A percentile compares a stretch with the other conserved stretches of the same genome.
phyloP scores from a whole-genome alignment of 2,113 vertebrate genomes.

The Seriola dumerili region DNA sequence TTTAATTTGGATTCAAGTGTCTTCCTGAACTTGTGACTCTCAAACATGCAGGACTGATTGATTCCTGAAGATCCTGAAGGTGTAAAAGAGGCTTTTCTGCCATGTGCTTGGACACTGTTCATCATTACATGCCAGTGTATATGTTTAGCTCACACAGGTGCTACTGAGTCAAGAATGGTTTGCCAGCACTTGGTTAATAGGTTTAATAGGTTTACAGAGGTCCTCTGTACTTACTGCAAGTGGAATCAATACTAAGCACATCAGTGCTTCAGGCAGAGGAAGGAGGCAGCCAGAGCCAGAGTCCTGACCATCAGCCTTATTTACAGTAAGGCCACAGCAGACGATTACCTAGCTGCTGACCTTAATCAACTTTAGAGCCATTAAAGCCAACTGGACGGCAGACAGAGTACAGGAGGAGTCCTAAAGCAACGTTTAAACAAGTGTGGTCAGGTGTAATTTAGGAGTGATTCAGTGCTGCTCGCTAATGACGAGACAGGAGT shows the following conservation, averaged over 20 bases:
- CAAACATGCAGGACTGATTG: slow-evolving; percentile 16
- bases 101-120: slow-evolving; percentile 25
- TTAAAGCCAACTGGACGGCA: slow-evolving; percentile 51
- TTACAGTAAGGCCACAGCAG: slow-evolving; percentile 68
- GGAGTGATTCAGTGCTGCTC: slow-evolving; percentile 35
- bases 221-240: slow-evolving; percentile 69
- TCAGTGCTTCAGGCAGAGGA: slow-evolving; percentile 55
- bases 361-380: slow-evolving; percentile 75
- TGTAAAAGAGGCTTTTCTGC: slow-evolving; percentile 3
- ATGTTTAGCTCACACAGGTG: slow-evolving; percentile 25
- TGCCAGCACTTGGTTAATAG: slow-evolving; percentile 51
- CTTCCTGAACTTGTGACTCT: slow-evolving; percentile 9
- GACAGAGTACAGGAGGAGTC: slow-evolving; percentile 56
- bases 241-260: slow-evolving; percentile 74
- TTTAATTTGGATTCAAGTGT: not conserved
- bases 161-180: slow-evolving; percentile 54
- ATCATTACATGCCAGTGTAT: slow-evolving; percentile 26
- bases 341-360: slow-evolving; percentile 59
- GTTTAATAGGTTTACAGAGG: slow-evolving; percentile 59
- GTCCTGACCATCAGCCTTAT: slow-evolving; percentile 49
- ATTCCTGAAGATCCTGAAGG: not conserved
- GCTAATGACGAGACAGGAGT: slow-evolving; percentile 32
- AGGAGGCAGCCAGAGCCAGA: slow-evolving; percentile 28
- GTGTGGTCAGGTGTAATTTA: slow-evolving; percentile 45
- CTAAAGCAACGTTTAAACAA: slow-evolving; percentile 59